Conservation (phyloP, 2,113 vertebrate species). For the Dinomys branickii region DNA sequence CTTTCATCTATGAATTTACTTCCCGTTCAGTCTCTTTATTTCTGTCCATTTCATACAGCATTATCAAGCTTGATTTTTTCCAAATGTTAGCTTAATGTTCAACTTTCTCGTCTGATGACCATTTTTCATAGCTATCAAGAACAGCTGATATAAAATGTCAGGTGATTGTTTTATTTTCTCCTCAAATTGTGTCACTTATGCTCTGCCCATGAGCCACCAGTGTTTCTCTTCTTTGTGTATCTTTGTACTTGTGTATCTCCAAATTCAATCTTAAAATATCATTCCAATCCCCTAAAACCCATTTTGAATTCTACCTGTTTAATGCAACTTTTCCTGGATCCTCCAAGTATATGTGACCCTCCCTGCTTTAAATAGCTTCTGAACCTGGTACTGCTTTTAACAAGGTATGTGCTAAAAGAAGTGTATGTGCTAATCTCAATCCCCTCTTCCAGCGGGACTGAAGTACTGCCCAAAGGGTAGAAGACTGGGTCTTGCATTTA, state of each 20-base stretch:
- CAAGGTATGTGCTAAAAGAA: background rate
- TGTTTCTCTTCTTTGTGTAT: background rate
- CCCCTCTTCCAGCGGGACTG: background rate
- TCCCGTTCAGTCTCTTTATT: background rate
- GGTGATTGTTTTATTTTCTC: background rate
- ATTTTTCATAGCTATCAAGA: background rate
- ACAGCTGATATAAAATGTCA: background rate
- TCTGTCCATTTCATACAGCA: background rate
- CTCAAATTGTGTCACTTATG: too few species aligned
- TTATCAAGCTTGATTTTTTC: background rate
- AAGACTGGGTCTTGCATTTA: background rate
- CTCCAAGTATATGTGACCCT: background rate
- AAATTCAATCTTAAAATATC: background rate
- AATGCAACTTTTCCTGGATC: background rate
- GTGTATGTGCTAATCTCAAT: background rate
- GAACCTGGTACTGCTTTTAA: background rate
- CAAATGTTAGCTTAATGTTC: background rate
- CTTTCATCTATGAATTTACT: background rate
- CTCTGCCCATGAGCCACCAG: background rate
- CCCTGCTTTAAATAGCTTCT: background rate
- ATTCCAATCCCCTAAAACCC: background rate
- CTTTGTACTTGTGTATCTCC: background rate
- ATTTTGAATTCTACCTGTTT: background rate
- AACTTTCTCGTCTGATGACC: background rate
- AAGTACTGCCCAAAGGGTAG: background rate